Conservation (phyloP, 2,113 vertebrate species). For the Hippocampus barbouri region DNA sequence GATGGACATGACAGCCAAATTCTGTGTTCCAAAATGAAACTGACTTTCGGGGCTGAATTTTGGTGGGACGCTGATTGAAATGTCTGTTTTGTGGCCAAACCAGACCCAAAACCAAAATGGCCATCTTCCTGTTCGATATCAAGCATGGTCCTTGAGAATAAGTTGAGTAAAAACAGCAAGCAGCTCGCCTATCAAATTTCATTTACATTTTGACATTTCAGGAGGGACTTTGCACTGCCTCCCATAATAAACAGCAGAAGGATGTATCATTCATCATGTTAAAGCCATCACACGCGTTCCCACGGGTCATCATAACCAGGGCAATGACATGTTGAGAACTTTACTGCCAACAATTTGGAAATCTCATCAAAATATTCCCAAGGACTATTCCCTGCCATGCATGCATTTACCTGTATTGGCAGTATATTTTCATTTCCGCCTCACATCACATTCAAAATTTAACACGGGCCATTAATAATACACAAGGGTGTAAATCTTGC, state of each 20-base stretch:
- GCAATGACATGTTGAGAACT: slow-evolving; percentile 16
- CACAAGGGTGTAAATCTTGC: slow-evolving; percentile 27
- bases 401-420: background rate
- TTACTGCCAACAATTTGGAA: slow-evolving; percentile 11
- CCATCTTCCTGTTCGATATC: background rate
- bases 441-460: slow-evolving; percentile 40
- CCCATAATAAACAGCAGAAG: slow-evolving; percentile 27
- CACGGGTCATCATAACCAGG: slow-evolving; percentile 24
- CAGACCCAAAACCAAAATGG: background rate
- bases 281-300: slow-evolving; percentile 34
- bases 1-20: background rate
- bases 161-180: background rate
- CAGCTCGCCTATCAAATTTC: background rate
- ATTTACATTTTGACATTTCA: background rate
- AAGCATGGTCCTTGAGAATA: background rate
- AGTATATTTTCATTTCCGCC: slow-evolving; percentile 17
- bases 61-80: background rate
- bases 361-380: slow-evolving; percentile 6
- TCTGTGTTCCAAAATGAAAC: background rate
- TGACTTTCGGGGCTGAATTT: background rate
- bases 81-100: background rate
- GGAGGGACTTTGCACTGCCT: background rate
- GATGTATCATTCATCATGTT: slow-evolving; percentile 26
- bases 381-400: background rate
- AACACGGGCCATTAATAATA: slow-evolving; percentile 48